Base-by-base conservation (phyloP, 2,797 vertebrate species). In the Pseudochirops corinnae region DNA sequence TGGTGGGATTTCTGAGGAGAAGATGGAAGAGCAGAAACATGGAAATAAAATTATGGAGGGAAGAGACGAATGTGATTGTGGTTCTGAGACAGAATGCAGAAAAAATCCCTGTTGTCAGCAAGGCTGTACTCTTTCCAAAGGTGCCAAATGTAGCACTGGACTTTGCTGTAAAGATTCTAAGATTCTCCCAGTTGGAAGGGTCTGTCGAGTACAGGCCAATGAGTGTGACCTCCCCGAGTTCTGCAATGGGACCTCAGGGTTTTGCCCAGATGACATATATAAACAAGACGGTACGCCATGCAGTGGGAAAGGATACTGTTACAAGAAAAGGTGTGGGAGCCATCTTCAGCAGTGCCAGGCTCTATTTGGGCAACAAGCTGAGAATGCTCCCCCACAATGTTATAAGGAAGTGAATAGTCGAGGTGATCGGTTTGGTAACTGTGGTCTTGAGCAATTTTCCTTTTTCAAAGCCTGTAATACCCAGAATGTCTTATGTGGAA, bases 111-210 rank as follows among this genome's bases (percentile, higher is more conserved):
- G 99, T 95, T 99, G 99, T 95, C 98, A 99, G 56, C 97, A 99
- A 93, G 98, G 98, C 28, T 99, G 99, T 95, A 98, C 92, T 57
- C 98, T 99, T 96, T 98, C 98, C 67, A 91, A 97, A 0, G 99
- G 99, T 56, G 98, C 99, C 33, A 56, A 98, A 93, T 99, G 99
- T 96, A 98, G 99, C 10, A 98, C 98, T 3, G 99, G 99, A 1
- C 98, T 98, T 97, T 99, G 99, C 97, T 99, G 99, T 96, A 98
- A 98, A 31, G 97, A 99, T 91, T 99, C 99, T 96, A 98, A 99
- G 21, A 92, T 96, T 46, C 93, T 96, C 53, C 97, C 98, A 52
- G 31, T 95, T 56, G 98, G 98, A 24, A 6, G 82, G 39, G 0
- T 97, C 16, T 98, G 98, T 58, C 97, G 98, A 95, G 90, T 96